Base-by-base conservation (phyloP, 37 sponge, comb jelly and placozoan genomes). In the Ephydatia muelleri region DNA sequence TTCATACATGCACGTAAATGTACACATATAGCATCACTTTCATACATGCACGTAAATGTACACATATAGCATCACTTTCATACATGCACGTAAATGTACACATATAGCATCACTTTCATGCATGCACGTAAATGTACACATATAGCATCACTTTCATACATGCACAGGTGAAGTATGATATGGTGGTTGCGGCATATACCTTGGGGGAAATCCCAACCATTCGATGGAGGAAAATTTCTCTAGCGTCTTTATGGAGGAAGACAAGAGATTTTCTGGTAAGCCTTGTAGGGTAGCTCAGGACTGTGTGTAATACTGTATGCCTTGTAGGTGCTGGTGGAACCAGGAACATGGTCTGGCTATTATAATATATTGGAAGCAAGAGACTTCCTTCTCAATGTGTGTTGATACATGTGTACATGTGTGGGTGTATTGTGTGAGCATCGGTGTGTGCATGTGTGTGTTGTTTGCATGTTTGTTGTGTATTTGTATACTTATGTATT, bases 191-290 rank as follows among this genome's bases (percentile, higher is more conserved):
- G 0, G 86, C 89, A 1, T 89, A 97, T 77, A 72, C 96, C 2
- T 82, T 97, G 48, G 84, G 83, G 19, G 97, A 97, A 14, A 38
- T 97, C 0, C 79, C 96, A 8, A 76, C 91, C 5, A 30, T 83
- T n/a, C 78, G 40, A 30, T 35, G 93, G 38, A 76, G 80, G 74
- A 81, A 57, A 77, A 64, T 81, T 22, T 77, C 91, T 1, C 21
- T 95, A 0, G 70, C 79, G 13, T 75, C 87, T n/a, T 84, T 97
- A 4, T 97, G 97, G 97, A 71, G 92, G 39, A 92, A 97, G 68
- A 92, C 96, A 5, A 81, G 81, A 27, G 49, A 90, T 16, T 93
- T 78, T 68, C 72, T 97, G 77, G 97, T 97, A 76, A 49, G 89
- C 68, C 14, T 38, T 30, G 22, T 11, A 13, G 16, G 6, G 23